Evolutionary conservation across 2,797 vertebrate genomes (phyloP), one percentile per base, ranked within the genome.

Genomic region (Dromococcyx pavoninus): DNA sequence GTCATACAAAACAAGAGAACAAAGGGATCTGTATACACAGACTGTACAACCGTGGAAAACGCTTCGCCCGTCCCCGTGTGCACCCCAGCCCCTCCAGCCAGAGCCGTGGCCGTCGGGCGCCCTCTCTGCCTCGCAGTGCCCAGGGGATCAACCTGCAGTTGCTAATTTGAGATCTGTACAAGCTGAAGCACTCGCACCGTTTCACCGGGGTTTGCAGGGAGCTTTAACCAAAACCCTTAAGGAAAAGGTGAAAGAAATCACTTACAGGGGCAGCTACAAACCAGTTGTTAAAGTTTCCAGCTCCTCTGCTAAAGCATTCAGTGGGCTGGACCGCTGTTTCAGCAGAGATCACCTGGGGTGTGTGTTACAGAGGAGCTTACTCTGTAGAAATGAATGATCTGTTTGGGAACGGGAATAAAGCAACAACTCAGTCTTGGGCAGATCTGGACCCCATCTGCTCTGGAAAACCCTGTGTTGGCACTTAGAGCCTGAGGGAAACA

Each of bases 31-130:
- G 89, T 90, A 96, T 96, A 97, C 88, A 97, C 28, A 88, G 95
- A 97, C 97, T 98, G 97, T 98, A 97, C 97, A 98, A 93, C 39
- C 61, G 89, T 32, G 83, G 69, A 71, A 67, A 82, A 43, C 56
- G 46, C 50, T 35, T 41, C 43, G 58, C 44, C 70, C 56, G 66
- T 70, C 64, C 46, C 44, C 17, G 4, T 17, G 48, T 1, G 22
- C 74, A 75, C 5, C 32, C 53, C 35, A 11, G 51, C 33, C 37
- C 71, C 71, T 7, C 30, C 78, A 62, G 81, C 28, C 44, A 78
- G 70, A 69, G 21, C 6, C 1, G 2, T 4, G 41, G 65, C 53
- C 66, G 39, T 23, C 3, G 33, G n/a, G 23, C 73, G 67, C 56
- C 43, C 67, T 28, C 70, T 51, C 30, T 5, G 21, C 60, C 70